Percentiles rank a stretch among this genome's conserved stretches.
Conservation (phyloP, 2,113 vertebrate genomes). For the Montifringilla adamsi region DNA sequence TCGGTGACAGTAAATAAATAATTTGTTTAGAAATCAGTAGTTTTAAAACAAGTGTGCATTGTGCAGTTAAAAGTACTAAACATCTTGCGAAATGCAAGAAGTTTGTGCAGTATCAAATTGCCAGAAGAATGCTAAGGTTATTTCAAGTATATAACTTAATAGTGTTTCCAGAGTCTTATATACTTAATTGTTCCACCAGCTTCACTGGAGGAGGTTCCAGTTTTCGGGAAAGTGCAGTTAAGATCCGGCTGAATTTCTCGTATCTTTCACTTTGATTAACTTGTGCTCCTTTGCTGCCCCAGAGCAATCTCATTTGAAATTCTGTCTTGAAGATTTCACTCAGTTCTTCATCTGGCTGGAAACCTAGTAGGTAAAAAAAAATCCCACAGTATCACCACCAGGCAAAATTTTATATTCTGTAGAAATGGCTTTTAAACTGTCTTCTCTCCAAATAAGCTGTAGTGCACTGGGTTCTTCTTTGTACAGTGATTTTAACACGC, state of each 20-base stretch:
- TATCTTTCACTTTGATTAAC: slow-evolving; percentile 92
- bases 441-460: background rate
- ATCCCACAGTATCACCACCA: background rate
- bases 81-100: slow-evolving; percentile 52
- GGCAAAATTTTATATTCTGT: background rate
- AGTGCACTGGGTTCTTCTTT: background rate
- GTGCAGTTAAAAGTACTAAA: slow-evolving; percentile 65
- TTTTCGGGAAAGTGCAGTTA: slow-evolving; percentile 93
- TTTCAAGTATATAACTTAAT: background rate
- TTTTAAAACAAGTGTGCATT: slow-evolving; percentile 71
- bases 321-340: slow-evolving; percentile 93
- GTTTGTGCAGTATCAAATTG: slow-evolving; percentile 28
- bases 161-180: background rate
- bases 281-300: slow-evolving; percentile 93
- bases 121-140: background rate
- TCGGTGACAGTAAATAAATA: slow-evolving; percentile 73
- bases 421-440: background rate
- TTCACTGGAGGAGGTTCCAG: slow-evolving; percentile 82
- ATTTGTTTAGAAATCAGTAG: slow-evolving; percentile 74
- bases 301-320: slow-evolving; percentile 94
- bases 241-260: slow-evolving; percentile 92
- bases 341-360: slow-evolving; percentile 86
- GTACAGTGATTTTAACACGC: background rate
- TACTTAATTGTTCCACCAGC: slow-evolving; percentile 79
- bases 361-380: slow-evolving; percentile 74